Base-by-base conservation (phyloP, 2,888 invertebrate species). In the Helleia helle region DNA sequence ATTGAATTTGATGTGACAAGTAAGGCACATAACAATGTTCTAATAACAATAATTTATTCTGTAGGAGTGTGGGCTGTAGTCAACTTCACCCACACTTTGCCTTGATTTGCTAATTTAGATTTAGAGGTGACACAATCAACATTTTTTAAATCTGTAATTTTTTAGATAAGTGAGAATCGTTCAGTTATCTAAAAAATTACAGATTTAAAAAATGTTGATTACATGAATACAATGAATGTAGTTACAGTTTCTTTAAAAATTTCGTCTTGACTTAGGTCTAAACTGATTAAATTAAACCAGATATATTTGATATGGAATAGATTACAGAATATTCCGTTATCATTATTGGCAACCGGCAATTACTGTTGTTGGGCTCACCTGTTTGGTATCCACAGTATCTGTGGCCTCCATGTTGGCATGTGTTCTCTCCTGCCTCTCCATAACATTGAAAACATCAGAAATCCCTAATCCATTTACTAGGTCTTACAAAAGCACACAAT, bases 351-450 rank as follows among this genome's bases (percentile, higher is more conserved):
- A 70, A 75, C 81, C 81, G 81, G 83, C 76, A 75, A 71, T 72
- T 71, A 64, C 45, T 63, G 47, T 51, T 47, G 55, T 58, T 54
- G 57, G 56, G 55, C 81, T 85, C 87, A 89, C 89, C 88, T 89
- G 89, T 87, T 87, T 88, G 54, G 88, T 87, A 65, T 87, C 87
- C 77, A 88, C 86, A 63, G 83, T 84, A 71, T 89, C 89, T 57
- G 80, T 76, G 62, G 86, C 76, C 79, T 89, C 88, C 87, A 87
- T 87, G 76, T 88, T 89, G 71, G 74, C 73, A 68, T 83, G 75
- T 73, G 79, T 73, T 71, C 80, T 71, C 62, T 80, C 80, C 71
- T 72, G 73, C 70, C 76, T 70, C 66, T 79, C 75, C 83, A 84
- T 83, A 59, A 58, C 66, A 65, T 74, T 64, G 77, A 64, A 75